Conservation (phyloP, 1,140 invertebrate species). For the Achatina immaculata region DNA sequence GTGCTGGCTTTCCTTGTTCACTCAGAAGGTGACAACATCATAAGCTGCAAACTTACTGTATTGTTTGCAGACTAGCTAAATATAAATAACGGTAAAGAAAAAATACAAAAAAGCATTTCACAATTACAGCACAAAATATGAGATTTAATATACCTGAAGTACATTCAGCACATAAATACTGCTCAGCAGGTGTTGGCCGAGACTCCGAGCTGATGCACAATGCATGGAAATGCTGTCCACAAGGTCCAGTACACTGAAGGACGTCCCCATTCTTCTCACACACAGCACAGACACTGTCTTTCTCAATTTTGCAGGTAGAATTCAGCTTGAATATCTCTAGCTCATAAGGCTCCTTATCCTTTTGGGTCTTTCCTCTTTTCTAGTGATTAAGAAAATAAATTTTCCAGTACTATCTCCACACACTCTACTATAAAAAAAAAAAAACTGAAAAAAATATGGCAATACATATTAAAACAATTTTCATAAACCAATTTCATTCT, state of each 20-base stretch:
- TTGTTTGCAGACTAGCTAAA: no score
- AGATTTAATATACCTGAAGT: slow-evolving; percentile 70
- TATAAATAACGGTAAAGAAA: no score
- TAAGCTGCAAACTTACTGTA: no score
- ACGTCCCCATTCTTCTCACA: slow-evolving; percentile 69
- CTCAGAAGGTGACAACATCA: no score
- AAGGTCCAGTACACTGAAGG: slow-evolving; percentile 70
- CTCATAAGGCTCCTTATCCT: slow-evolving; percentile 57
- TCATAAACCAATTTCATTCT: no score
- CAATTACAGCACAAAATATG: no score
- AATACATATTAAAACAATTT: no score
- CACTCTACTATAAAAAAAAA: no score
- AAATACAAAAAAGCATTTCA: no score
- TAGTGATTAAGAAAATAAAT: background rate
- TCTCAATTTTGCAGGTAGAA: slow-evolving; percentile 55
- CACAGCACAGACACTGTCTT: slow-evolving; percentile 63
- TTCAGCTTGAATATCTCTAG: slow-evolving; percentile 65
- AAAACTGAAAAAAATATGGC: no score
- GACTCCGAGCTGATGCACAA: slow-evolving; percentile 67
- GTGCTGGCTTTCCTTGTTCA: no score
- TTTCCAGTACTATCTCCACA: no score
- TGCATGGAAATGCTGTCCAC: slow-evolving; percentile 70
- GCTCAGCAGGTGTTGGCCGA: slow-evolving; percentile 39
- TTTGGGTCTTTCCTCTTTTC: slow-evolving; percentile 14
- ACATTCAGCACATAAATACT: slow-evolving; percentile 77